Base-by-base conservation (phyloP, 2,888 invertebrate genomes). In the Hydrotaea diabolus region DNA sequence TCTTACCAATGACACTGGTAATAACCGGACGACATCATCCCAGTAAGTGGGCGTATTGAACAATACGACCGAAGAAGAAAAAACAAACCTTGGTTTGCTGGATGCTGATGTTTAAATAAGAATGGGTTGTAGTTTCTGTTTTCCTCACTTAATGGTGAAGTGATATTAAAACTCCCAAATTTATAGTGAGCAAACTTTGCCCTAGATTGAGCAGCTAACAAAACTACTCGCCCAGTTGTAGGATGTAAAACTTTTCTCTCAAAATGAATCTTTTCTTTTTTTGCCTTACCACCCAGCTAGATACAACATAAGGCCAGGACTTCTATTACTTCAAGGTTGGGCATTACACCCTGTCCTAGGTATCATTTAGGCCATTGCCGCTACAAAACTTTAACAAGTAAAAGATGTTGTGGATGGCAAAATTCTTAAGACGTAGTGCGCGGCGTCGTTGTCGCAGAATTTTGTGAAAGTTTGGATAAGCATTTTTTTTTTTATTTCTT, bases 251-350 rank as follows among this genome's bases (percentile, higher is more conserved):
- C 43, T 69, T 69, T 69, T 43, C 69, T 21, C 13, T 23, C 46
- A 21, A 79, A 81, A 82, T 59, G 79, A 82, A 85, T 82, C 79
- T 82, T 72, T 39, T 69, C n/a, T n/a, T n/a, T n/a, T n/a, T n/a
- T n/a, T n/a, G n/a, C n/a, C n/a, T 79, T 77, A 55, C 43, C 53
- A 46, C 74, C 76, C 77, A 73, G 71, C 49, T 78, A 79, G 81
- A 76, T 81, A 73, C 75, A 73, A 73, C 17, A 8, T n/a, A 26
- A 23, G 23, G 15, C 31, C 31, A 59, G 59, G 26, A 59, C 59
- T 26, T 15, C 59, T 15, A 31, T 31, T 31, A 55, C 26, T 49
- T 49, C n/a, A 49, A 5, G n/a, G 15, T 49, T 49, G 26, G 8
- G 26, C 13, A 9, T 26, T 59, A 2, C 59, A 26, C 13, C 59